Evolutionary conservation across 2,797 vertebrate species (phyloP).

Genomic region (Scarus forsteni): DNA sequence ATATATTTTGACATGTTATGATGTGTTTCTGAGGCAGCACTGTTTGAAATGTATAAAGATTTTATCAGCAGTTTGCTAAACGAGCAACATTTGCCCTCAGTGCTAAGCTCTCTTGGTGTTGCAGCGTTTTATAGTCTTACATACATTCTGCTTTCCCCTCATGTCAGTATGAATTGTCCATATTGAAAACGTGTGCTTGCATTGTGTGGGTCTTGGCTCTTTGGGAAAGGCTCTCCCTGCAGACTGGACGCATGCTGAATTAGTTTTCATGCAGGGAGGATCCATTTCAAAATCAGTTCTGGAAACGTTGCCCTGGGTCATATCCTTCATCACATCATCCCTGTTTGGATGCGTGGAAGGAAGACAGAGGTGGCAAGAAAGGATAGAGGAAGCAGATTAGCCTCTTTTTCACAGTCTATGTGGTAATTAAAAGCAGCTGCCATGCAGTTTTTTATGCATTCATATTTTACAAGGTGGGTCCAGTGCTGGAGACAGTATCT

Average conservation of each 20-base stretch:
- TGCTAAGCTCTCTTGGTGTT: conserved; percentile 1
- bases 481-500: conserved; percentile 68
- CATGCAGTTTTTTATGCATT: conserved; percentile 51
- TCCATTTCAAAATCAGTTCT: conserved; percentile 47
- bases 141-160: conserved; percentile 19
- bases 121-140: background rate
- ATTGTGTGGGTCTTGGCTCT: conserved; percentile 28
- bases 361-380: conserved; percentile 58
- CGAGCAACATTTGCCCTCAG: conserved; percentile 20
- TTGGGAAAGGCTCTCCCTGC: conserved; percentile 30
- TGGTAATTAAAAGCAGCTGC: conserved; percentile 78
- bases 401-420: conserved; percentile 41
- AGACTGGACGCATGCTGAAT: conserved; percentile 63
- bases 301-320: conserved; percentile 52
- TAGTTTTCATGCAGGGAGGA: conserved; percentile 58
- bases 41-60: conserved; percentile 60
- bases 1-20: conserved; percentile 63
- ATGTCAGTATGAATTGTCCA: conserved; percentile 29
- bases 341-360: conserved; percentile 52
- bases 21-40: conserved; percentile 52
- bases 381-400: conserved; percentile 59
- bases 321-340: conserved; percentile 58
- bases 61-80: conserved; percentile 52
- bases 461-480: conserved; percentile 75
- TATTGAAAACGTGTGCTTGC: conserved; percentile 33